These are phyloP conservation scores for Callionymus lyra DNA, from an alignment of 2,113 vertebrate genomes.

Conservation along the genomic window DNA sequence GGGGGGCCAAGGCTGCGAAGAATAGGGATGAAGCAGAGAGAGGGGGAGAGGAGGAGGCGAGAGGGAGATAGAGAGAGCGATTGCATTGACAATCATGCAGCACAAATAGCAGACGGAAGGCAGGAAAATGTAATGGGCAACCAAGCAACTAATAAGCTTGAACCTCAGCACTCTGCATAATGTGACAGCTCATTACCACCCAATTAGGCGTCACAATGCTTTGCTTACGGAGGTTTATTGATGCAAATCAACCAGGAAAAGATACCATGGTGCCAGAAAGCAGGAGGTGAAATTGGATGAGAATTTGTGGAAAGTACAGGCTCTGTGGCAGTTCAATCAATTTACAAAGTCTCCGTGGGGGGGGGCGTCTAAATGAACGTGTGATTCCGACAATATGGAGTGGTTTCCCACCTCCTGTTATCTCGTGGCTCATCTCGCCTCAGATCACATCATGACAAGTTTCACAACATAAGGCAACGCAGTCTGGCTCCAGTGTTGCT, in stretches of 20 bases:
- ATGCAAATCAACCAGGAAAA: conserved; percentile 69
- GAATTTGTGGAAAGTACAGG: conserved; percentile 45
- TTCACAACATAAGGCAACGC: conserved; percentile 21
- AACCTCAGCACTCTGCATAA: conserved; percentile 71
- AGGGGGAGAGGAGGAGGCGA: conserved; percentile 8
- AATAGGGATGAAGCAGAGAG: conserved; percentile 35
- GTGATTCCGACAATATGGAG: too few relatives aligned
- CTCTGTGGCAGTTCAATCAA: conserved; percentile 48
- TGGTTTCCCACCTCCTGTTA: too few relatives aligned
- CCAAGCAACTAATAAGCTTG: conserved; percentile 78
- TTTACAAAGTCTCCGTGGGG: conserved; percentile 46
- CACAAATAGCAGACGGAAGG: conserved; percentile 50
- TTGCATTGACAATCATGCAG: conserved; percentile 62
- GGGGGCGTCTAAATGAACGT: too few relatives aligned
- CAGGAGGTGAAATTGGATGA: conserved; percentile 47
- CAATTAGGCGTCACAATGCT: conserved; percentile 74
- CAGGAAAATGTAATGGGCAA: conserved; percentile 71
- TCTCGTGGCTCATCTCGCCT: conserved; percentile 16
- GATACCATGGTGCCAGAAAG: conserved; percentile 61
- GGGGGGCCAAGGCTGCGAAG: conserved; percentile 19
- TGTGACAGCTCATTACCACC: conserved; percentile 71
- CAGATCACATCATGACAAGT: conserved; percentile 31
- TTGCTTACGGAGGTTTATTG: conserved; percentile 67
- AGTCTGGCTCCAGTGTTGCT: conserved; percentile 32
- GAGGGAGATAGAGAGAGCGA: conserved; percentile 23